Evolutionary conservation across 2,888 invertebrate species (phyloP), one percentile per base, ranked within the genome.

Genomic region (Aphidoletes aphidimyza): DNA sequence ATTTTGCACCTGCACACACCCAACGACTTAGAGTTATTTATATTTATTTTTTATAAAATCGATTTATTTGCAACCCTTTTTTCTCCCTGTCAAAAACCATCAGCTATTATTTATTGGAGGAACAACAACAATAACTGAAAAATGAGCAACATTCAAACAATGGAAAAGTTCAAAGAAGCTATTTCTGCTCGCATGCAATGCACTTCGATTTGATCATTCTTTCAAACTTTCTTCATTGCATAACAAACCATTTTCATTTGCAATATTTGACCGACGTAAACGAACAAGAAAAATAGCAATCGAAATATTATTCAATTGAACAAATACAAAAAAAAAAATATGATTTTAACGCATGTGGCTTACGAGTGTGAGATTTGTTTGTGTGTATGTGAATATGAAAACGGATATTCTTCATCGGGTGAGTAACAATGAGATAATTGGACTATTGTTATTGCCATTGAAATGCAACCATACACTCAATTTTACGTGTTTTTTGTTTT

Each of bases 341-440:
- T 59, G 59, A 69, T 69, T 69, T 9, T 34, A 69, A 26, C 26
- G 69, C 30, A 34, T 34, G 36, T 34, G 17, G 5, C 34, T 30
- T 69, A 17, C n/a, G 37, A 2, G 5, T n/a, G 78, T 36, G 54
- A n/a, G n/a, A n/a, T n/a, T n/a, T 54, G 54, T 26, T 22, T 22
- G 14, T 22, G 5, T 22, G 5, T 54, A 26, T 22, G 22, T 54
- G 54, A 8, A 19, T 36, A 17, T 36, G 83, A 69, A 85, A 85
- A 85, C 84, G 85, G 85, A 85, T 85, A 85, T 83, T 84, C 85
- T 85, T 84, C 85, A 85, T 84, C 84, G 85, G n/a, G 83, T 81
- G 37, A 14, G 19, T 84, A 85, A 85, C 85, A 85, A 85, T 85
- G 85, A 85, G 85, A 85, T 85, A 85, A 85, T 85, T 85, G 85